A percentile compares a stretch with the other conserved stretches of the same genome.
Evolutionary conservation across 2,113 vertebrate genomes (phyloP).

Genomic region (Saguinus imperator): DNA sequence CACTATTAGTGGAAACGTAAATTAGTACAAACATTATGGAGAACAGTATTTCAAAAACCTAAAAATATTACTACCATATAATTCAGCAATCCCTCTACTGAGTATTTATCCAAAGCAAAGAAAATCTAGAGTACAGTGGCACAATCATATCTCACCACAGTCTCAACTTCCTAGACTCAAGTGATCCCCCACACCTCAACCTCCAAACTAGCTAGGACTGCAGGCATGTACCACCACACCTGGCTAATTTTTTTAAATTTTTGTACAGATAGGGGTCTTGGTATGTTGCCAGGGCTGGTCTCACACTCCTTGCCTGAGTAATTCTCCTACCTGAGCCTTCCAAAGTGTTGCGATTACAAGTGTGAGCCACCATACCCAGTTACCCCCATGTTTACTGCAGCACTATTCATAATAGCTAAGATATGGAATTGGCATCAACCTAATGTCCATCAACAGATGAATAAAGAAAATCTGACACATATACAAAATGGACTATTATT

Average conservation of each 20-base stretch:
- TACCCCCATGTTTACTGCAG: background rate
- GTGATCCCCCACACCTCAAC: no score
- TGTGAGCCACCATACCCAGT: no score
- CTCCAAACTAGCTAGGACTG: no score
- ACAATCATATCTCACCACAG: no score
- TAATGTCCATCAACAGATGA: background rate
- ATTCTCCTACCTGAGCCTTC: no score
- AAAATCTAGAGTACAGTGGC: background rate
- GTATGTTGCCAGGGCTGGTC: no score
- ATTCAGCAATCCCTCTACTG: background rate
- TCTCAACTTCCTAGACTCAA: no score
- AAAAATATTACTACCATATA: background rate
- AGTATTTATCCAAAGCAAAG: background rate
- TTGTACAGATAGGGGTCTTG: no score
- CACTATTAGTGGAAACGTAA: background rate
- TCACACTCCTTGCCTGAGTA: no score
- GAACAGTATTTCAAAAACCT: background rate
- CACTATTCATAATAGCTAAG: background rate
- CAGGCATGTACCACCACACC: no score
- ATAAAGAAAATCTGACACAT: background rate
- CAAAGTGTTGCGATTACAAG: no score
- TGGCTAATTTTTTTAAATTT: no score
- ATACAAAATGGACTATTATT: background rate
- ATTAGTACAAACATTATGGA: background rate
- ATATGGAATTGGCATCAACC: background rate